Base-by-base conservation (phyloP, 2,888 invertebrate species). In the Elmis aenea region DNA sequence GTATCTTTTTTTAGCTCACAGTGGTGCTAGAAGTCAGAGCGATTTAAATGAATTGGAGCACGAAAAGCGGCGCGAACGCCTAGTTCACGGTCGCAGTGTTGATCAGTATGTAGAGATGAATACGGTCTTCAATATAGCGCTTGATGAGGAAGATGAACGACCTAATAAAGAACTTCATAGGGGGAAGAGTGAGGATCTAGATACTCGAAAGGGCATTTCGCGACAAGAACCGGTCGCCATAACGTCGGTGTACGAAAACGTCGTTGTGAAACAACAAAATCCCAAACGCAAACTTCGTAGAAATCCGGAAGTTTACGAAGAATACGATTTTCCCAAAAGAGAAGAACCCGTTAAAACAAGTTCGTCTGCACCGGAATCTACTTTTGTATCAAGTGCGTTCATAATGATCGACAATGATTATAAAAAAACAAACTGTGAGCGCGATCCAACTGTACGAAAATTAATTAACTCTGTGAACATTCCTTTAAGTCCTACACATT, bases 401-500 rank as follows among this genome's bases (percentile, higher is more conserved):
- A 69, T 76, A 41, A 73, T 72, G 52, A 64, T 75, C 14, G 71
- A 69, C 52, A 61, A 57, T 41, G 59, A 62, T 38, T 69, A 71
- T 43, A 71, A 73, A 49, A 13, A 46, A 37, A 42, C 44, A 44
- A 38, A 40, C 35, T 33, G 39, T 42, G 30, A 42, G 16, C 38
- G 38, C 3, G 43, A 46, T 13, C 34, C 31, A 14, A 36, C 29
- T 6, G 29, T 41, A 13, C 42, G 42, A 26, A 55, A 39, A 27
- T 41, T 45, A n/a, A 33, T 48, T 13, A 47, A 37, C 26, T 44
- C 41, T 15, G 43, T 47, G 18, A 51, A 68, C 63, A 61, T 75
- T 54, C 93, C 93, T 0, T 71, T 87, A 53, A 91, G 90, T 51
- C 93, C 93, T 11, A 88, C 90, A 27, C 87, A 90, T 62, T 92